Percentiles rank a stretch among this genome's conserved stretches.
Evolutionary conservation across 1,140 invertebrate species (phyloP).

Genomic region (Solenopsis fugax): DNA sequence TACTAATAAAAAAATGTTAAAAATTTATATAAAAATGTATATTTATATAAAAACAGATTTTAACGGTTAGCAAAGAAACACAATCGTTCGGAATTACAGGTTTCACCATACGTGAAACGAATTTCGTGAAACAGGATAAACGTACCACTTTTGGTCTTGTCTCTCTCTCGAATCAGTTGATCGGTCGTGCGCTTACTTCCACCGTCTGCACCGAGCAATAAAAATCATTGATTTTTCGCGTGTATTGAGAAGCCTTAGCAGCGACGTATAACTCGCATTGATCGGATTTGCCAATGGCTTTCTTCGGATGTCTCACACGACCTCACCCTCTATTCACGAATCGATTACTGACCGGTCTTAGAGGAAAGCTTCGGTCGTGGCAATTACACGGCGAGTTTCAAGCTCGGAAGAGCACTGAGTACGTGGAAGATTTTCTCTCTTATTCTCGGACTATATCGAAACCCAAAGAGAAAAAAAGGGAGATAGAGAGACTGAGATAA

Average conservation of each 20-base stretch:
- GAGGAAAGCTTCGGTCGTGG: slow-evolving; percentile 41
- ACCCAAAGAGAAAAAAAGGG: slow-evolving; percentile 12
- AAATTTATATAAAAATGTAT: background rate
- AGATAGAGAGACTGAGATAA: background rate
- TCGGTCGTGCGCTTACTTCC: slow-evolving; percentile 43
- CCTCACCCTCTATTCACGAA: slow-evolving; percentile 28
- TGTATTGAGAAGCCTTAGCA: slow-evolving; percentile 39
- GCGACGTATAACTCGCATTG: slow-evolving; percentile 19
- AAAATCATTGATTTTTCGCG: slow-evolving; percentile 51
- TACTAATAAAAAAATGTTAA: background rate
- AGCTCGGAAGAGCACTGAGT: slow-evolving; percentile 11
- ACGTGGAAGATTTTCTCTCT: slow-evolving; percentile 58
- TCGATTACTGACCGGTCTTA: slow-evolving; percentile 51
- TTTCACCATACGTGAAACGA: background rate
- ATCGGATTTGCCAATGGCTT: slow-evolving; percentile 52
- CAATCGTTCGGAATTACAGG: background rate
- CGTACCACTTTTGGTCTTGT: slow-evolving; percentile 26
- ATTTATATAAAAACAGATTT: background rate
- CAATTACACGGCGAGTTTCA: slow-evolving; percentile 69
- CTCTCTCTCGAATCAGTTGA: slow-evolving; percentile 20
- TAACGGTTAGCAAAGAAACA: background rate
- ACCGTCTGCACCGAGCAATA: slow-evolving; percentile 33
- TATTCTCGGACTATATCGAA: background rate
- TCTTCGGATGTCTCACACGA: slow-evolving; percentile 24
- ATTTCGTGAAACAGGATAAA: slow-evolving; percentile 36